Evolutionary conservation across 2,113 vertebrate species (phyloP), one percentile per base, ranked within the genome.

Genomic region (Dipodomys stephensi): DNA sequence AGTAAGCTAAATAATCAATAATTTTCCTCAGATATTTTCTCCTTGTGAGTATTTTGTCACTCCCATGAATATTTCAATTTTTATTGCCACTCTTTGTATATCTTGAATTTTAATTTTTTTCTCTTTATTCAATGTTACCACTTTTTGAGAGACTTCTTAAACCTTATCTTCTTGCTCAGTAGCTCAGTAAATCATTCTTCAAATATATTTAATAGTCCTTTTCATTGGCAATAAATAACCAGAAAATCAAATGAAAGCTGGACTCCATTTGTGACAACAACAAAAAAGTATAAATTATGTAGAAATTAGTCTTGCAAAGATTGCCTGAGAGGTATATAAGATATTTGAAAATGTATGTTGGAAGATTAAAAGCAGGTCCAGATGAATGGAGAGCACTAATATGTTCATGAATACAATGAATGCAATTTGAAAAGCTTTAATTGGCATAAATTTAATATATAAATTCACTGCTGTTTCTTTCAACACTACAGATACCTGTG

Each of bases 241-340:
- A 85, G 30, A 82, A 94, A 77, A 78, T 64, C 39, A 88, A 93
- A 88, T 83, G 27, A 23, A 64, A 92, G 86, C 19, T 15, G 79
- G 77, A 91, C 87, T 62, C 28, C 30, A 88, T 73, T 76, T 88
- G 35, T 73, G 69, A 93, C 86, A 91, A 67, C n/a, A 77, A 88
- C 28, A 46, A 78, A 95, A 83, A 12, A 57, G 84, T 78, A 68
- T 28, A 71, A 88, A 88, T 69, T 85, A 35, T 13, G 11, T 82
- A 78, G 28, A 79, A 93, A 88, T 73, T 78, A 93, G 83, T 78
- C 44, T 84, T 88, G 74, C 22, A 88, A 93, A 82, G 13, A 72
- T 72, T 77, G 13, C 6, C 30, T 73, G n/a, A 88, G 65, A 77
- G n/a, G 4, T 87, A 62, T 84, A 81, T 72, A 53, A 44, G 49